phyloP scores from a whole-genome alignment of 2,113 vertebrate species.

The Todiramphus chloris region DNA sequence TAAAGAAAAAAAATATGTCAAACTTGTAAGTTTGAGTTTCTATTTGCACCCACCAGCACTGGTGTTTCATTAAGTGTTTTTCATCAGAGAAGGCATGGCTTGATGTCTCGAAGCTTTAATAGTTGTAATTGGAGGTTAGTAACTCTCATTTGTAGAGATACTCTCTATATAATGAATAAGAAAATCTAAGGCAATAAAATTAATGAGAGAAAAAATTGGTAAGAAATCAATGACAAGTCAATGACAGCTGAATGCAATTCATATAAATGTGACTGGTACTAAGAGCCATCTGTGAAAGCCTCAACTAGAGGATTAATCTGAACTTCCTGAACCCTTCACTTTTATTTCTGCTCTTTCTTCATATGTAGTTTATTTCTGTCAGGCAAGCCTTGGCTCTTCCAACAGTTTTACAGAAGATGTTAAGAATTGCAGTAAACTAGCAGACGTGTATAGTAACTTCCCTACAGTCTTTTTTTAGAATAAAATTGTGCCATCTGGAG shows the following conservation, averaged over 20 bases:
- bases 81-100: not conserved
- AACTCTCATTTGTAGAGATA: not conserved
- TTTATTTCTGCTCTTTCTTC: slow-evolving; percentile 50
- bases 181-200: slow-evolving; percentile 32
- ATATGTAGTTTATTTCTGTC: slow-evolving; percentile 30
- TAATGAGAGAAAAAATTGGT: slow-evolving; percentile 47
- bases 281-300: slow-evolving; percentile 21
- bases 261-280: not conserved
- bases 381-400: slow-evolving; percentile 52
- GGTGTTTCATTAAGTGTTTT: not conserved
- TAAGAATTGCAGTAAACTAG: slow-evolving; percentile 26
- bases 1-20: not conserved
- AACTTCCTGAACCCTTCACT: slow-evolving; percentile 51
- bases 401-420: slow-evolving; percentile 41
- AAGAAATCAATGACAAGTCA: slow-evolving; percentile 52
- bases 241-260: slow-evolving; percentile 36
- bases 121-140: not conserved
- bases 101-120: not conserved
- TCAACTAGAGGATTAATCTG: slow-evolving; percentile 27
- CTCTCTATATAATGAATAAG: not conserved
- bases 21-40: not conserved
- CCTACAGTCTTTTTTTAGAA: not conserved
- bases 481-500: slow-evolving; percentile 51
- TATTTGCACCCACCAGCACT: not conserved
- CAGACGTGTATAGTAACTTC: not conserved